Conservation (phyloP, 2,888 invertebrate species). For the Netelia melanura region DNA sequence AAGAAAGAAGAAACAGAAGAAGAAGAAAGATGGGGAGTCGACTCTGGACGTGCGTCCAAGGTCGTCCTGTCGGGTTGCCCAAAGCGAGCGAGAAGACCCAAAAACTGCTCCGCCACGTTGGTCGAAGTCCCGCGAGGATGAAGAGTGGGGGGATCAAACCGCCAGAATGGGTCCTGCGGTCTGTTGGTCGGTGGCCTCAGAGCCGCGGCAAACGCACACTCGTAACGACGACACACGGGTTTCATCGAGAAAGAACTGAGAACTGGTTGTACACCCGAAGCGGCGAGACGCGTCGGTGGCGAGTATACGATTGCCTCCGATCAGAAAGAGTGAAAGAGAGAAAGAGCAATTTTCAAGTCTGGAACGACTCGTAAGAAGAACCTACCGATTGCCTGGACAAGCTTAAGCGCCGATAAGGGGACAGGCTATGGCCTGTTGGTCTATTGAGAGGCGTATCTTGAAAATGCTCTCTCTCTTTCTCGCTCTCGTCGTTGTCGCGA, state of each 20-base stretch:
- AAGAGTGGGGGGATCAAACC: conserved; percentile 43
- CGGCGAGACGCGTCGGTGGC: conserved; percentile 53
- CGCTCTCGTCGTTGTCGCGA: conserved; percentile 55
- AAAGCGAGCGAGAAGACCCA: conserved; percentile 72
- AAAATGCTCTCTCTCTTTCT: conserved; percentile 54
- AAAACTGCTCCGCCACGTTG: conserved; percentile 50
- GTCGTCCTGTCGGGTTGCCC: conserved; percentile 80
- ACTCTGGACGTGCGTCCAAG: conserved; percentile 76
- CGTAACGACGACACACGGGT: conserved; percentile 27
- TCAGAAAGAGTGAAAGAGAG: conserved; percentile 21
- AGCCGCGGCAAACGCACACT: conserved; percentile 30
- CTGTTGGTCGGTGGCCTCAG: conserved; percentile 39
- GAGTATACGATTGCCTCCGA: conserved; percentile 22
- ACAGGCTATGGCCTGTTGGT: conserved; percentile 73
- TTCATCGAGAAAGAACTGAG: conserved; percentile 62
- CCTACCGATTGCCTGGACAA: conserved; percentile 70
- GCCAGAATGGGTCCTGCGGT: conserved; percentile 54
- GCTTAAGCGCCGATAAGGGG: conserved; percentile 70
- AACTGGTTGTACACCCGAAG: conserved; percentile 71
- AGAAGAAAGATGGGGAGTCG: conserved; percentile 64
- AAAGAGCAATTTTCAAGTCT: conserved; percentile 70
- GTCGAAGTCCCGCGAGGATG: too few species aligned
- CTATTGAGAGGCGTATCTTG: conserved; percentile 69
- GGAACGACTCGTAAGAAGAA: conserved; percentile 70
- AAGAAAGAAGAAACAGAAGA: conserved; percentile 59